phyloP scores from a whole-genome alignment of 2,888 invertebrate genomes.

The Cryptops parisi region DNA sequence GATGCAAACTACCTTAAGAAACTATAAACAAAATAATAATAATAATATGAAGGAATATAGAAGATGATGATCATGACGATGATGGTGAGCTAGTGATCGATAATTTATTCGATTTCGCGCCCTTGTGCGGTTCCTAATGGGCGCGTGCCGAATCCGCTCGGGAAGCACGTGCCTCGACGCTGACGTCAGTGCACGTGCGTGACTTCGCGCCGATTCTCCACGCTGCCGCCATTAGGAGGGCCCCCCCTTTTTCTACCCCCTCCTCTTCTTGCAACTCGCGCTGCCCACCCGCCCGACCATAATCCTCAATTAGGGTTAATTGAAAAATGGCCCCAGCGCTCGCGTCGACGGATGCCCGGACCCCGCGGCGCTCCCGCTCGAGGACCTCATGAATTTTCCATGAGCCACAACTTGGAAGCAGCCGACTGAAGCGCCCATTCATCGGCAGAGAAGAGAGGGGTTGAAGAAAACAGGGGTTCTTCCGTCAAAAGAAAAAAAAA shows the following conservation, averaged over 20 bases:
- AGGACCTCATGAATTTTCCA: conserved; percentile 3
- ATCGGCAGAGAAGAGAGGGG: too few species aligned
- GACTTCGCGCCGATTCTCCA: conserved; percentile 11
- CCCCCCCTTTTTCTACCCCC: background rate
- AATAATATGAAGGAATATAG: too few species aligned
- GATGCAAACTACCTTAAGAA: too few species aligned
- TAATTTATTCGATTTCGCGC: too few species aligned
- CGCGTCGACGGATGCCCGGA: background rate
- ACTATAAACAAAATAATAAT: too few species aligned
- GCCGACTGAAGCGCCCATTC: too few species aligned
- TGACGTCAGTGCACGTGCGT: conserved; percentile 11
- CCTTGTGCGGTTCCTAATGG: background rate
- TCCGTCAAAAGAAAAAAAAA: too few species aligned
- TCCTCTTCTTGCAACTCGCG: background rate
- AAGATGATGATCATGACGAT: too few species aligned
- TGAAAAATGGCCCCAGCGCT: conserved; percentile 8
- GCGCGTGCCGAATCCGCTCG: background rate
- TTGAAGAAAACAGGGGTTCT: too few species aligned
- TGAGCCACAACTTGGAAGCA: too few species aligned
- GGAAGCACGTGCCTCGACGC: background rate
- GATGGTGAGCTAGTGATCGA: too few species aligned
- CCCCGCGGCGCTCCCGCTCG: background rate
- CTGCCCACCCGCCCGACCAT: background rate
- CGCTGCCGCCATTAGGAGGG: background rate
- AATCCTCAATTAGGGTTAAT: conserved; percentile 11